Conservation (phyloP, 2,113 vertebrate species). For the Machaerirhynchus nigripectus region DNA sequence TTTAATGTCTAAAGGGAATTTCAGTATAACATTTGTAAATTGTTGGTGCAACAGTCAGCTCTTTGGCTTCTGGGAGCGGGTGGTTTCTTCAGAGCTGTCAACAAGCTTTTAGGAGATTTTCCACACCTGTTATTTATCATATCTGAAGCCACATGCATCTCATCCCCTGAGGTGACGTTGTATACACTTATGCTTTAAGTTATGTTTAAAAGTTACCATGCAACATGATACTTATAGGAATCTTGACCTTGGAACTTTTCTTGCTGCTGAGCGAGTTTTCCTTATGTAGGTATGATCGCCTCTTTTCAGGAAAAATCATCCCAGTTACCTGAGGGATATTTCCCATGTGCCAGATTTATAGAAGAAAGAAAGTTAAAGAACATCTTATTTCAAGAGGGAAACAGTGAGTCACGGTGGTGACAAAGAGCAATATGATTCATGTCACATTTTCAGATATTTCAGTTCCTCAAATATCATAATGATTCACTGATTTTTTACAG, state of each 20-base stretch:
- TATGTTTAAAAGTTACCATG: neutral
- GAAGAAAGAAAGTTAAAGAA: neutral
- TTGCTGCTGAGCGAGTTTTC: neutral
- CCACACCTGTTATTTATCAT: constrained; percentile 7
- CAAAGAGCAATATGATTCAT: constrained; percentile 51
- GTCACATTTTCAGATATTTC: constrained; percentile 33
- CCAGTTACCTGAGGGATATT: neutral
- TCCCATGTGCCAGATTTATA: neutral
- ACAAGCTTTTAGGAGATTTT: neutral
- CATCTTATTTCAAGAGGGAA: neutral
- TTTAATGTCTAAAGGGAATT: neutral
- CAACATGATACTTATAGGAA: neutral
- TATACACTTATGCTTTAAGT: neutral
- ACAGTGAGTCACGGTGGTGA: constrained; percentile 9
- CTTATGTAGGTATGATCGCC: fast-evolving
- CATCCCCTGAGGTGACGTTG: neutral
- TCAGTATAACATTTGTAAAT: neutral
- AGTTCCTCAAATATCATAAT: neutral
- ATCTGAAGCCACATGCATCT: neutral
- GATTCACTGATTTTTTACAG: neutral
- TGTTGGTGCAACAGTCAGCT: neutral
- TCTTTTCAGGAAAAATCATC: neutral
- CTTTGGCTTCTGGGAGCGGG: neutral
- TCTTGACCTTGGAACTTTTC: neutral
- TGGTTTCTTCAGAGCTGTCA: neutral